These are phyloP conservation scores for Phytoseiulus persimilis DNA, from an alignment of 2,888 invertebrate genomes.

Conservation along the genomic window DNA sequence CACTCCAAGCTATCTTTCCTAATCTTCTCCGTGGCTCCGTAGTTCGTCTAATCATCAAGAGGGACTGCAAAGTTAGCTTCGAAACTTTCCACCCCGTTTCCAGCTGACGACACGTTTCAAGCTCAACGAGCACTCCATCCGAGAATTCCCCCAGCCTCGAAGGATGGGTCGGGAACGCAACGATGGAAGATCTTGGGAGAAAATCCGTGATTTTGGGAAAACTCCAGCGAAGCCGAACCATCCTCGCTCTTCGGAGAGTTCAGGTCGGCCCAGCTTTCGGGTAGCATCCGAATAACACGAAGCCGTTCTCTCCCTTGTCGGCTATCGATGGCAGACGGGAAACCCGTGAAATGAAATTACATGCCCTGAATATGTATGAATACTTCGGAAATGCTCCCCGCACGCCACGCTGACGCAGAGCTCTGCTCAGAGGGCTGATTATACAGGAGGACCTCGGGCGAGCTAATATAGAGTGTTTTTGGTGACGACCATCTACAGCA, in stretches of 20 bases:
- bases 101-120: slow-evolving; percentile 5
- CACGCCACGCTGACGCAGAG: background rate
- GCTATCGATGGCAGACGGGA: background rate
- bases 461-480: background rate
- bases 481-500: background rate
- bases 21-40: background rate
- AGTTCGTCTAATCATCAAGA: background rate
- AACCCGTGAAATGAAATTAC: background rate
- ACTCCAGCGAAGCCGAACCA: no score
- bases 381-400: background rate
- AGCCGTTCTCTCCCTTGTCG: background rate
- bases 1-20: background rate
- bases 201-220: no score
- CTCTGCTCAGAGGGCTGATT: background rate
- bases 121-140: background rate
- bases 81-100: background rate
- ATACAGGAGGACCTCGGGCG: background rate
- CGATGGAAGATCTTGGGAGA: background rate
- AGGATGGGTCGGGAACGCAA: no score
- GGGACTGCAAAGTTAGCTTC: background rate
- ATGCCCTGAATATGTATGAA: background rate
- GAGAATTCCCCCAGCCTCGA: background rate
- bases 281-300: background rate
- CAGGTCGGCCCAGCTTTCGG: background rate
- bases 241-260: background rate